Base-by-base conservation (phyloP, 2,113 vertebrate genomes). In the Cebidichthys violaceus region DNA sequence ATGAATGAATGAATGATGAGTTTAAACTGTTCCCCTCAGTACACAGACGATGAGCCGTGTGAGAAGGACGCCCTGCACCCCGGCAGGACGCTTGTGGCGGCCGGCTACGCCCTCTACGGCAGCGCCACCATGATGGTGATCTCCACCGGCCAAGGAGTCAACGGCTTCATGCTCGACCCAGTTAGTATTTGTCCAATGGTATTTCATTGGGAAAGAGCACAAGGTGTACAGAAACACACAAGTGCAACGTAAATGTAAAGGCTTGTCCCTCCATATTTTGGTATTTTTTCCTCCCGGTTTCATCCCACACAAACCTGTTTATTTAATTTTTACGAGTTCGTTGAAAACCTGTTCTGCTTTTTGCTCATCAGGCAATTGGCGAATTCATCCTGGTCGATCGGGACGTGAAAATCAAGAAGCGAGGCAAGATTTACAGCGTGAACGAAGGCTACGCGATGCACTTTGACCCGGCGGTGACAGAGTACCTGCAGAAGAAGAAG, bases 131-230 rank as follows among this genome's bases (percentile, higher is more conserved):
- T 99, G 97, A 70, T 99, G 79, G 97, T 98, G 4, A 86, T 99
- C 8, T 97, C 97, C 79, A 96, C 95, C 14, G 95, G 95, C 4
- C 88, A 91, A 15, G 96, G 97, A 1, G 97, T 99, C 93, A 97
- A 99, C 93, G 95, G 97, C 86, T 99, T 99, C 91, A 99, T 99
- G 98, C 94, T 99, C 60, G 98, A 99, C 84, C 98, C 97, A 67
- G 98, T 99, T 67, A 96, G 96, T 92, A 0, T n/a, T 1, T 8
- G 22, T 10, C 6, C 43, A 45, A 4, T 1, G 14, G 1, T 45
- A 17, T 45, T 15, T 45, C 4, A 14, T 15, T 15, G 4, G 4
- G 4, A 45, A 45, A 4, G 43, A 15, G 43, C 43, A 15, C 14
- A 17, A 6, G 14, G 4, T 15, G 11, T 4, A 43, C 41, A 14